Evolutionary conservation across 2,888 invertebrate genomes (phyloP), one percentile per base, ranked within the genome.

Genomic region (Sympetrum striolatum): DNA sequence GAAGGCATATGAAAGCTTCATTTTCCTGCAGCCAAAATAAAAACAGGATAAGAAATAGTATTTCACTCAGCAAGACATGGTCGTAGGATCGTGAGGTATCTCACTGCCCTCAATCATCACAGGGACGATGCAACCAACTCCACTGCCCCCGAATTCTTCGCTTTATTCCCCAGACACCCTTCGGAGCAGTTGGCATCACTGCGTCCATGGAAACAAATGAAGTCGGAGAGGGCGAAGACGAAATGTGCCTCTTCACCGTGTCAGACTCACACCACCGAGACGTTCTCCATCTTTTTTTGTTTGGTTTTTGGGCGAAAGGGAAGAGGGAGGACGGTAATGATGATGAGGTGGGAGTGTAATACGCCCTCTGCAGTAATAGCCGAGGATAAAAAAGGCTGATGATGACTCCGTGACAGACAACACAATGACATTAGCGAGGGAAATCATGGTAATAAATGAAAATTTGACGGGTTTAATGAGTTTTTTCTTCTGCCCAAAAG

Each of bases 401-500:
- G 86, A 86, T 64, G 86, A 86, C 86, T 37, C 86, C n/a, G 86
- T 86, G 86, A 86, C 82, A 58, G 82, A 82, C 60, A 86, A 60
- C 86, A 58, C 86, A 86, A 86, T 86, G 86, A 86, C 86, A 86
- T 86, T 86, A 86, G 86, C 39, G 64, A 37, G 15, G 86, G 60
- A 86, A 86, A 86, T 86, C 86, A 86, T 86, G 86, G 86, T 86
- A 86, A 86, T 86, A 86, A 86, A 86, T 86, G 86, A 86, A 86
- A 86, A 86, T 86, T 86, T 86, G 86, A 86, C 86, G 86, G 60
- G 37, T 86, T 37, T 86, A 86, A 86, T 86, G 86, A 86, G 86
- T 86, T 86, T 86, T 86, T 86, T 86, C 39, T 25, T n/a, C 82
- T 22, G 53, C 44, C 44, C 44, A 44, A 39, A 39, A 39, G 39